Base-by-base conservation (phyloP, 2,113 vertebrate genomes). In the Caretta caretta region DNA sequence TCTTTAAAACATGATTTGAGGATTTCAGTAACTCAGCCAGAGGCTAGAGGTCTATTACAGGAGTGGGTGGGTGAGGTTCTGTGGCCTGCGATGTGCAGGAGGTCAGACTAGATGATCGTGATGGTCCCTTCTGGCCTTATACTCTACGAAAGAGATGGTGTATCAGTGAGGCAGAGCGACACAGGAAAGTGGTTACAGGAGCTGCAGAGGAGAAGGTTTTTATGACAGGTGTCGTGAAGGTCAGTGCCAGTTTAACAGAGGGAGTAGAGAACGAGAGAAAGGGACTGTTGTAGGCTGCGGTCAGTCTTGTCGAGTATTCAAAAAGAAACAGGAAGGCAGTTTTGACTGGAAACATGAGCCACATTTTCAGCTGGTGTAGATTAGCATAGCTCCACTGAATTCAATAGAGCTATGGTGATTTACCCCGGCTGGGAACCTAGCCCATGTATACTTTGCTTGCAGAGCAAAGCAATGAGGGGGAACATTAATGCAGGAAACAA, bases 161-260 rank as follows among this genome's bases (percentile, higher is more conserved):
- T 62, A 62, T 35, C 29, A 62, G 13, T 8, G 76, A 78, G 59
- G 8, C 2, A n/a, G 49, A 62, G 29, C 12, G 12, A 38, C 12
- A 50, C 53, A 0, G 7, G 49, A 27, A 42, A 50, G 8, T 14
- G 1, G 0, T 29, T 69, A 5, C 4, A 6, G 69, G 35, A 81
- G 8, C 42, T 20, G 59, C 49, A 12, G 5, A 27, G 0, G 1
- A 12, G 6, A 31, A 49, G 3, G 49, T 48, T 79, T 35, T 62
- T 24, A 16, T 50, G n/a, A 46, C 17, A 11, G 54, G 19, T 38
- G 8, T 9, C 9, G 42, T 53, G 20, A 72, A 79, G 3, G 0
- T 0, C 49, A 35, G 38, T 6, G 57, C 16, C 22, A 19, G 24
- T 65, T 84, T 82, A 19, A 12, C 31, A 5, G 6, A 38, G 78